Base-by-base conservation (phyloP, 2,888 invertebrate genomes). In the Diarsia dahlii region DNA sequence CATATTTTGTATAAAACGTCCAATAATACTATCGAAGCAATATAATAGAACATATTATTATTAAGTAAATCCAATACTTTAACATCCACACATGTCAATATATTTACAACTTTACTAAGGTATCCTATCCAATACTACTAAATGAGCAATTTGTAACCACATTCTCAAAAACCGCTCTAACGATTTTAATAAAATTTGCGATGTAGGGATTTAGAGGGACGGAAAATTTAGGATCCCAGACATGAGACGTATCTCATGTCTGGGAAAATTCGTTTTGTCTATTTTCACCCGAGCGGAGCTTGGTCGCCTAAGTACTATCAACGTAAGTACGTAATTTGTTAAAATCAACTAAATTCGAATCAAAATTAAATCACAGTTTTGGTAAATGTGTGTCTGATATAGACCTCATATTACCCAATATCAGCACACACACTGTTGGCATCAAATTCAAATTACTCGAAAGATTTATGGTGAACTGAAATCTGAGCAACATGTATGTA, bases 51-150 rank as follows among this genome's bases (percentile, higher is more conserved):
- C 52, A 28, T 46, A 34, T 10, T 23, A 34, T 23, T 45, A n/a
- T n/a, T n/a, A n/a, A n/a, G 3, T n/a, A 18, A 48, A 48, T 39
- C 23, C 34, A 65, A 23, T 18, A 77, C 46, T 74, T 52, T 8
- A 54, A n/a, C 23, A 74, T 12, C 1, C 3, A 2, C 28, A 13
- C 23, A 23, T 9, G 6, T 0, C 13, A 6, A n/a, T 6, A 9
- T 10, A 50, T n/a, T n/a, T 20, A 13, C n/a, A 39, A 28, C 9
- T 20, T 28, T 2, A 48, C 15, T 39, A 15, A 39, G 54, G n/a
- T 39, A 8, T 39, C 39, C 39, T 39, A 39, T 39, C 39, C 39
- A 8, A 39, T 39, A 39, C 6, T 39, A 39, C 8, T 39, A 39
- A 39, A 39, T 39, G 39, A 39, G 39, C 39, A 39, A 39, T 39